Conservation (phyloP, 2,113 vertebrate species). For the Chaetops frenatus region DNA sequence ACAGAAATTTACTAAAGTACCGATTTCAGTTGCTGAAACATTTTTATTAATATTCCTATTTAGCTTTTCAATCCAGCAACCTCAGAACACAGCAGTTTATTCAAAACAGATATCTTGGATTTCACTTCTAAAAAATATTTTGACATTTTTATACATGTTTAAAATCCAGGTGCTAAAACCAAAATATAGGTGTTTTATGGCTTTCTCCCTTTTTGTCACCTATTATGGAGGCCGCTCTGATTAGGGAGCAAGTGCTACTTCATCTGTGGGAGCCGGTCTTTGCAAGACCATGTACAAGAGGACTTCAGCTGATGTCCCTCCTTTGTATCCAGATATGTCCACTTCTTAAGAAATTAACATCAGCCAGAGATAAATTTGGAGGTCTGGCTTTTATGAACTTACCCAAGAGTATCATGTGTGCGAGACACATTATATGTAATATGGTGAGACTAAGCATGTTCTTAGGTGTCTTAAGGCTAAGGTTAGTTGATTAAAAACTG, state of each 20-base stretch:
- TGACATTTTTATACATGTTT: conserved; percentile 15
- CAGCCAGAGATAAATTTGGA: background rate
- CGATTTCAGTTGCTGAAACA: conserved; percentile 28
- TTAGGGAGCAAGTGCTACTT: background rate
- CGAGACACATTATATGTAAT: background rate
- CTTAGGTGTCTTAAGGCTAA: background rate
- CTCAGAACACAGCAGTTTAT: conserved; percentile 32
- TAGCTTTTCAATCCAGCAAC: conserved; percentile 45
- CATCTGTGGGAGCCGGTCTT: background rate
- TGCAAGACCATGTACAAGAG: background rate
- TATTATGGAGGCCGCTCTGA: background rate
- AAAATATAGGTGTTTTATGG: background rate
- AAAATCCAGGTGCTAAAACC: background rate
- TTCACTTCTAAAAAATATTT: conserved; percentile 43
- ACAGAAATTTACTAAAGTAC: conserved; percentile 40
- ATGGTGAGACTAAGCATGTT: background rate
- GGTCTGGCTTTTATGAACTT: background rate
- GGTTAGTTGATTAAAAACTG: background rate
- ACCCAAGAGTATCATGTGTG: background rate
- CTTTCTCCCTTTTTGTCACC: background rate
- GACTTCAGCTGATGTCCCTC: background rate
- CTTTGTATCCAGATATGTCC: background rate
- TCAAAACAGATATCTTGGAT: conserved; percentile 38
- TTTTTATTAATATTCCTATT: conserved; percentile 53
- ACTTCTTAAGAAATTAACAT: background rate